Evolutionary conservation across 2,888 invertebrate genomes (phyloP).

Genomic region (Schizotus pectinicornis): DNA sequence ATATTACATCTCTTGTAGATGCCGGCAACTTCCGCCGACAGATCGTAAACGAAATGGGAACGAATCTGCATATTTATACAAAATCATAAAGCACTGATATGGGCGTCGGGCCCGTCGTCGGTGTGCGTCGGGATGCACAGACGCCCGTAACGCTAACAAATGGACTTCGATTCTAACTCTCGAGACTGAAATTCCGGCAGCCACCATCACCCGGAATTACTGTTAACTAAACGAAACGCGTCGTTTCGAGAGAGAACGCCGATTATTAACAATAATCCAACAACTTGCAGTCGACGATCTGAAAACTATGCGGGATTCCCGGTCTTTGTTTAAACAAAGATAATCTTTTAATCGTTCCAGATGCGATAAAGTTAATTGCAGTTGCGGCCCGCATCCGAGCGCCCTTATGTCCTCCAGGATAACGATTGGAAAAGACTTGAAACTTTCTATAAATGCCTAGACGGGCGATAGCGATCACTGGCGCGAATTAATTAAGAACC

Average conservation of each 20-base stretch:
- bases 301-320: too few relatives aligned
- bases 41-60: constrained; percentile 55
- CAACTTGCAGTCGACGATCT: background rate
- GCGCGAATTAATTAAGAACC: too few relatives aligned
- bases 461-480: too few relatives aligned
- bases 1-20: constrained; percentile 57
- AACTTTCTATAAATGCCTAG: too few relatives aligned
- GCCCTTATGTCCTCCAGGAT: too few relatives aligned
- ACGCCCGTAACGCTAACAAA: constrained; percentile 24
- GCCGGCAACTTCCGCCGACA: constrained; percentile 52
- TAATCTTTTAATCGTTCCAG: too few relatives aligned
- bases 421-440: too few relatives aligned
- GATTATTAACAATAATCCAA: constrained; percentile 18
- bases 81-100: constrained; percentile 46
- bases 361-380: background rate
- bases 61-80: constrained; percentile 57
- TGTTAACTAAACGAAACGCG: constrained; percentile 25
- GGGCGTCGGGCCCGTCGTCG: constrained; percentile 12
- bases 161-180: constrained; percentile 29
- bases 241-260: constrained; percentile 15
- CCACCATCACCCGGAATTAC: constrained; percentile 20
- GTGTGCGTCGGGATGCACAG: constrained; percentile 17
- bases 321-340: too few relatives aligned
- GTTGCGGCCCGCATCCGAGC: background rate
- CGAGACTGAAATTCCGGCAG: constrained; percentile 24